These are phyloP conservation scores for Heteronetta atricapilla DNA, from an alignment of 2,113 vertebrate species.

Conservation along the genomic window DNA sequence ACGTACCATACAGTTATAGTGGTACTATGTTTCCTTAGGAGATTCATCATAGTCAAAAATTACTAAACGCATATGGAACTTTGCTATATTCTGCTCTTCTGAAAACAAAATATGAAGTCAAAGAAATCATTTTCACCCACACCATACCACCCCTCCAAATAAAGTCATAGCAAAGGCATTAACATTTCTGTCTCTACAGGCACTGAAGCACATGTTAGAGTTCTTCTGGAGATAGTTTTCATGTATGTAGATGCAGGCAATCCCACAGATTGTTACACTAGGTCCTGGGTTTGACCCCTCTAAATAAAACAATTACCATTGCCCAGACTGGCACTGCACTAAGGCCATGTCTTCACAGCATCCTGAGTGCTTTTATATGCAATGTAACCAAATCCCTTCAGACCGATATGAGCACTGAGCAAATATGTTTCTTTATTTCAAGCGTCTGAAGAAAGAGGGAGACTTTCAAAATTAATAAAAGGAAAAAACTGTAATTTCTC, in stretches of 20 bases:
- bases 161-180: background rate
- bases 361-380: fast-evolving
- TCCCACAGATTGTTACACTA: background rate
- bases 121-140: background rate
- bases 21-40: background rate
- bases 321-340: background rate
- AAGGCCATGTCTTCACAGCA: background rate
- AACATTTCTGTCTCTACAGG: background rate
- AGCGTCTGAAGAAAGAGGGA: background rate
- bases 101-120: background rate
- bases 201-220: background rate
- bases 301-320: background rate
- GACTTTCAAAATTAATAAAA: background rate
- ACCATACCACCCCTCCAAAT: no score
- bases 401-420: fast-evolving
- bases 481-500: background rate
- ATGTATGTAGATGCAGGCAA: background rate
- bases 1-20: background rate
- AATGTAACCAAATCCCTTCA: background rate
- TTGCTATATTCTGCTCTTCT: background rate
- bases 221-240: background rate
- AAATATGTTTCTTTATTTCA: background rate
- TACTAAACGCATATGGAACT: background rate
- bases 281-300: background rate
- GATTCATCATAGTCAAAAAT: background rate